Evolutionary conservation across 2,113 vertebrate species (phyloP).

Genomic region (Calyptommatus sinebrachiatus): DNA sequence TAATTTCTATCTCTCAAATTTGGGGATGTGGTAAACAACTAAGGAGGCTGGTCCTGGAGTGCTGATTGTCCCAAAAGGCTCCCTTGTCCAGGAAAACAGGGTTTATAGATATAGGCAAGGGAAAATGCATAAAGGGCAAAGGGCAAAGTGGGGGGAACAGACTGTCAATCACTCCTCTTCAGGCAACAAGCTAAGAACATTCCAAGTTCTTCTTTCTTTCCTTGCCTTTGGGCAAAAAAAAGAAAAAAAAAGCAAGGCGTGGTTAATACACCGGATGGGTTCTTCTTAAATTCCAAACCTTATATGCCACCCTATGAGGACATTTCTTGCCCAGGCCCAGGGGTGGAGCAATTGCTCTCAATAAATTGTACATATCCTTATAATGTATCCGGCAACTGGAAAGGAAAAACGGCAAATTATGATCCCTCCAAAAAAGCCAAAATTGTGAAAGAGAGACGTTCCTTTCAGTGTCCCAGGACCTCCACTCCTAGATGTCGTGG

Average conservation of each 20-base stretch:
- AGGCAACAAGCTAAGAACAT: conserved; percentile 75
- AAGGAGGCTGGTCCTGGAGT: not conserved
- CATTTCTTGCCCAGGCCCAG: conserved; percentile 97
- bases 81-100: conserved; percentile 57
- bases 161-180: conserved; percentile 76
- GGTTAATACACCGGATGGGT: conserved; percentile 60
- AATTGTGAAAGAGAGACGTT: not conserved
- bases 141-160: conserved; percentile 39
- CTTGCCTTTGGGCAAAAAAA: conserved; percentile 44
- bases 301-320: conserved; percentile 97
- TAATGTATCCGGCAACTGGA: conserved; percentile 94
- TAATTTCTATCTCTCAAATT: not conserved
- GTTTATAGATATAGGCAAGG: conserved; percentile 44
- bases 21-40: not conserved
- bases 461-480: not conserved
- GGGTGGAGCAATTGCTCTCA: conserved; percentile 92
- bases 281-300: conserved; percentile 90
- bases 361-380: conserved; percentile 99
- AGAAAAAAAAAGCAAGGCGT: conserved; percentile 17
- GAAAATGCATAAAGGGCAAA: conserved; percentile 50
- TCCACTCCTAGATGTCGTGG: not conserved
- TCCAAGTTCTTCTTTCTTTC: conserved; percentile 40
- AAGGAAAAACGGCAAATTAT: conserved; percentile 77
- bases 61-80: conserved; percentile 56
- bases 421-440: conserved; percentile 17